Evolutionary conservation across 2,113 vertebrate species (phyloP), one percentile per base, ranked within the genome.

Genomic region (Porphyrio hochstetteri): DNA sequence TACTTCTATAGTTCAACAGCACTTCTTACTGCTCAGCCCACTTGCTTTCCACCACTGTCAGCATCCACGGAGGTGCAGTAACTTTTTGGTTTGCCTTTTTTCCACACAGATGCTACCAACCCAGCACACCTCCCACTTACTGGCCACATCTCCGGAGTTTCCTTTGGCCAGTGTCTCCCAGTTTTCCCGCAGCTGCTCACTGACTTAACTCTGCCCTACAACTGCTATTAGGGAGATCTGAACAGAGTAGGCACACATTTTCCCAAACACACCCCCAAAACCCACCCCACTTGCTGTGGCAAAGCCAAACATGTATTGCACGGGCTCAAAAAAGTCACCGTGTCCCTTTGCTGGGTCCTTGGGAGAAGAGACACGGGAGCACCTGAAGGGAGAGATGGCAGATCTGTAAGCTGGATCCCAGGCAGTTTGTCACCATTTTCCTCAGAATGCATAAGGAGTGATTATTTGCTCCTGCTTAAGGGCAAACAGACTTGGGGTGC

Each of bases 41-140:
- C n/a, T 75, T 25, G 27, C 25, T 82, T 67, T 35, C 52, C 59
- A n/a, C 29, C 31, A 38, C 18, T 15, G n/a, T 9, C 35, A 46
- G 42, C 24, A 36, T 3, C 25, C 16, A 4, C 3, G 15, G 17
- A 63, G 12, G 12, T 4, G 18, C 0, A 11, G 20, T 24, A 33
- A 75, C 7, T 50, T 17, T 13, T 42, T 70, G 31, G 2, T 33
- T 79, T 38, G n/a, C 28, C 38, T 59, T 60, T 74, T 55, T 24
- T 10, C 53, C 44, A 17, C 0, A 3, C 14, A 33, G 21, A 52
- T n/a, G 60, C 13, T 36, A 24, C 53, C 3, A 12, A 7, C 57
- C n/a, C 21, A 59, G 52, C 42, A 29, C 59, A 59, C 25, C 36
- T 64, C 65, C 57, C 28, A 10, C 52, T 59, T 8, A 9, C 12